Evolutionary conservation across 2,888 invertebrate species (phyloP).

Genomic region (Cephus pygmeus): DNA sequence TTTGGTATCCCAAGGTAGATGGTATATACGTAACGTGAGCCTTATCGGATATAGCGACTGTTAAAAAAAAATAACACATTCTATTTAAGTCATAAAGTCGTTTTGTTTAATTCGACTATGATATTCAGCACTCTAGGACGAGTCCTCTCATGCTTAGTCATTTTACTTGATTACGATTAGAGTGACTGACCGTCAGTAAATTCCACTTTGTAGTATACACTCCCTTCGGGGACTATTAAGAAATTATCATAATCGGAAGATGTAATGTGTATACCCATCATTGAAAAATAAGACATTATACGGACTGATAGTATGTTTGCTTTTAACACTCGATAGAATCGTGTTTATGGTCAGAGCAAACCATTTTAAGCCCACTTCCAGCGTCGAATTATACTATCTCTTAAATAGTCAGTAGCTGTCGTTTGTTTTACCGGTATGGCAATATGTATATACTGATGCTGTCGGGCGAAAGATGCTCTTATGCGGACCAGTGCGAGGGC

Average conservation of each 20-base stretch:
- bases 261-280: neutral
- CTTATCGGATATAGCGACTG: no score
- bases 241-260: neutral
- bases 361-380: neutral
- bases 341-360: neutral
- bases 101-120: neutral
- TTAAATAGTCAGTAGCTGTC: neutral
- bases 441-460: neutral
- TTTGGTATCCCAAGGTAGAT: no score
- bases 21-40: no score
- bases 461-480: neutral
- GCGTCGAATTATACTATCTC: neutral
- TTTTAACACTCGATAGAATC: neutral
- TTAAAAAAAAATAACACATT: neutral
- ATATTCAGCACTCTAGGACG: neutral
- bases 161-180: neutral
- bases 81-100: constrained; percentile 32
- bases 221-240: neutral
- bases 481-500: neutral
- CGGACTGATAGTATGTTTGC: neutral
- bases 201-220: neutral
- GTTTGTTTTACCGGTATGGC: neutral
- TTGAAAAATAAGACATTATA: neutral
- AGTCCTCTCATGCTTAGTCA: neutral
- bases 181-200: neutral